Percentiles rank a stretch among this genome's conserved stretches.
Evolutionary conservation across 2,797 vertebrate species (phyloP).

Genomic region (Dermochelys coriacea): DNA sequence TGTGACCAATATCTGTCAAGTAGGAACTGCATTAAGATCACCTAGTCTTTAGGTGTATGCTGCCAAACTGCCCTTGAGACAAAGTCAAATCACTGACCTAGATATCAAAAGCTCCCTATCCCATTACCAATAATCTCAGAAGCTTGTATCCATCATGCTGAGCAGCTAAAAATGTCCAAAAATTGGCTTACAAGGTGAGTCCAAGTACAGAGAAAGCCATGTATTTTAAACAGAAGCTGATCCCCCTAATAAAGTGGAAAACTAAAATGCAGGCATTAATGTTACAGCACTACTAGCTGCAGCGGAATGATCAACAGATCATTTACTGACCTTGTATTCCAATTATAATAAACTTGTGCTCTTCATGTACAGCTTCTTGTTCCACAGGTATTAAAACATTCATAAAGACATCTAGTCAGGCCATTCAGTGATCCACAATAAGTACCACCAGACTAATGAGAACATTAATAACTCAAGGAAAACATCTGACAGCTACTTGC

Average conservation of each 20-base stretch:
- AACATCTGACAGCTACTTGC: constrained; percentile 33
- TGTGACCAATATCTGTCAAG: neutral
- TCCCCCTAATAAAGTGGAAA: constrained; percentile 39
- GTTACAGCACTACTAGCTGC: constrained; percentile 30
- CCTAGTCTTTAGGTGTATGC: neutral
- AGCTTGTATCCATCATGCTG: constrained; percentile 30
- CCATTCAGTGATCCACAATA: constrained; percentile 42
- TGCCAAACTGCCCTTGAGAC: constrained; percentile 27
- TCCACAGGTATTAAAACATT: constrained; percentile 67
- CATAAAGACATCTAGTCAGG: constrained; percentile 56
- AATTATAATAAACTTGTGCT: constrained; percentile 29
- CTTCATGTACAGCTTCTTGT: constrained; percentile 41
- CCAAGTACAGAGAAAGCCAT: constrained; percentile 60
- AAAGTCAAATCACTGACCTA: neutral
- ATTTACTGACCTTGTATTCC: constrained; percentile 35
- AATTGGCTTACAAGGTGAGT: constrained; percentile 57
- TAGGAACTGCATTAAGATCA: neutral
- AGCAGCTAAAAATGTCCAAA: neutral
- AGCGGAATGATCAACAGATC: constrained; percentile 39
- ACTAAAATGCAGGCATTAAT: constrained; percentile 29
- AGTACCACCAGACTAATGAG: constrained; percentile 48
- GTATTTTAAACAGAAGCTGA: constrained; percentile 60
- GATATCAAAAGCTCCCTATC: constrained; percentile 59
- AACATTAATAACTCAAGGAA: constrained; percentile 64
- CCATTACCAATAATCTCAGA: constrained; percentile 27